Evolutionary conservation across 2,888 invertebrate genomes (phyloP), one percentile per base, ranked within the genome.

Genomic region (Stenodema calcarata): DNA sequence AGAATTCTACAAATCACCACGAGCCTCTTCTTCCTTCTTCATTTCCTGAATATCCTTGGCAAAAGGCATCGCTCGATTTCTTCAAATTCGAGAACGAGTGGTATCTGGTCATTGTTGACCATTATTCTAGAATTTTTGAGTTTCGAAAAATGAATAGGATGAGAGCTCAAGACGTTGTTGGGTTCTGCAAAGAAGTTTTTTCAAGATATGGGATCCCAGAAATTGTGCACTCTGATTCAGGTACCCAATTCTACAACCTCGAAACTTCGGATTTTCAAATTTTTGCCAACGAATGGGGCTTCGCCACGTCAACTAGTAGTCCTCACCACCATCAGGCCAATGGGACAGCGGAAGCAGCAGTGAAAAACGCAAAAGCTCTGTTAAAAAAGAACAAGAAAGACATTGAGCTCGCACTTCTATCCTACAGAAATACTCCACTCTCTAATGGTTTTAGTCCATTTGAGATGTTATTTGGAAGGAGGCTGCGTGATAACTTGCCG

Each of bases 21-120:
- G 86, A 86, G 41, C 86, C 86, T 16, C 62, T 86, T 1, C 30
- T 86, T 7, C 86, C 86, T 3, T 47, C 69, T 12, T 27, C 30
- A n/a, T 42, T 86, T 42, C 86, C 86, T 0, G 81, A 81, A 14
- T 81, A 81, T 9, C 86, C 81, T n/a, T 86, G 86, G 86, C 81
- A 86, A 35, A 47, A 70, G 23, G 54, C 73, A 27, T 79, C 86
- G 18, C 14, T 86, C 0, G 86, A 86, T 23, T n/a, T 80, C n/a
- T 80, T 47, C 80, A 80, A 80, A 50, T 18, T 23, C 18, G 30
- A 80, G 6, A 30, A 86, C 18, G 30, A 28, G 41, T 86, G 86
- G 81, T 86, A 44, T n/a, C 28, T 81, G 16, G 50, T 81, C 14
- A 69, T 73, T 14, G 70, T 42, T 1, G 79, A 86, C 62, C 41